Conservation (phyloP, 2,113 vertebrate genomes). For the Callospermophilus lateralis region DNA sequence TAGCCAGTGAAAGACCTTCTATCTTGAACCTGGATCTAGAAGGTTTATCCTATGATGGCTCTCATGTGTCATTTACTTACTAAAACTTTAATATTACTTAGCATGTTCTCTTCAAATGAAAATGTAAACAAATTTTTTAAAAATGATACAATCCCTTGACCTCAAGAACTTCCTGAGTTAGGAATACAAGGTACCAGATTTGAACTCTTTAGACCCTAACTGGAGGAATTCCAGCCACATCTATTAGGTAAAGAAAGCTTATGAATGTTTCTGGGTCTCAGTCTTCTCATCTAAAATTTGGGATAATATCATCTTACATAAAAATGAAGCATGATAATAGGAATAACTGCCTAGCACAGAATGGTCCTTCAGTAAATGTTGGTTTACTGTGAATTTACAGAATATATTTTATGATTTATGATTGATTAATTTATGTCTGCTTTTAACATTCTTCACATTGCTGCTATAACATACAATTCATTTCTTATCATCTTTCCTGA, state of each 20-base stretch:
- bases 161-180: not conserved
- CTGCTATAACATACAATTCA: not conserved
- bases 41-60: not conserved
- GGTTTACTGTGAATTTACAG: not conserved
- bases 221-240: not conserved
- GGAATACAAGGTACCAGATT: not conserved
- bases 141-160: not conserved
- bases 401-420: not conserved
- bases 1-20: not conserved
- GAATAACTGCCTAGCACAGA: not conserved
- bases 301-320: not conserved
- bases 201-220: not conserved
- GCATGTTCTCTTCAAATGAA: not conserved
- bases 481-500: not conserved
- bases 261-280: not conserved
- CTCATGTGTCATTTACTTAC: slow-evolving; percentile 3
- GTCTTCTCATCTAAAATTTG: not conserved
- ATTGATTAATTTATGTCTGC: not conserved
- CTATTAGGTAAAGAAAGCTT: not conserved
- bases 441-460: slow-evolving; percentile 1
- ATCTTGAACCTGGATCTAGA: not conserved
- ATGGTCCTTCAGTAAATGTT: not conserved
- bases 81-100: not conserved
- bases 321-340: not conserved
- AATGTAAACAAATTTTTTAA: not conserved